Evolutionary conservation across 2,797 vertebrate genomes (phyloP).

Genomic region (Gallinago stenura): DNA sequence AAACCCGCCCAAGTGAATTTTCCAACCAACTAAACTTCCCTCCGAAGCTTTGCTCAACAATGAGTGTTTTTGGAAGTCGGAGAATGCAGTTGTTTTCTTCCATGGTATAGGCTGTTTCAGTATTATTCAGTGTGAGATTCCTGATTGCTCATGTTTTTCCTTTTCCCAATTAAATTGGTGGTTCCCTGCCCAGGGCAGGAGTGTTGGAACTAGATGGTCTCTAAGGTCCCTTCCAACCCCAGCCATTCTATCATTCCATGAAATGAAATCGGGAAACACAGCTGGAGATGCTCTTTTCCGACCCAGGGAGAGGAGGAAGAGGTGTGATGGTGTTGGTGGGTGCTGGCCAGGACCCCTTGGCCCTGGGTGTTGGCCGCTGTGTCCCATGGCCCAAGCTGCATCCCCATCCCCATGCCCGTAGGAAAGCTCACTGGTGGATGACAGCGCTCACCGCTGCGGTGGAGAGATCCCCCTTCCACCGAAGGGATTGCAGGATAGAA

Average conservation of each 20-base stretch:
- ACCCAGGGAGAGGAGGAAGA: neutral
- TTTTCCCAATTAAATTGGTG: too few relatives aligned
- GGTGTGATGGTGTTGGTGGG: rapidly evolving
- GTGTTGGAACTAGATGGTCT: neutral
- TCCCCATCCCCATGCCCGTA: neutral
- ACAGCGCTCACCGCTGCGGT: rapidly evolving
- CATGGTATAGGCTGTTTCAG: rapidly evolving
- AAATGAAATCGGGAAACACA: neutral
- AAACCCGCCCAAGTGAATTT: neutral
- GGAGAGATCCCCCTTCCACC: slow-evolving; percentile 30
- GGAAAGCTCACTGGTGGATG: neutral
- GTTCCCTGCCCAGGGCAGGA: neutral
- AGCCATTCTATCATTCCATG: neutral
- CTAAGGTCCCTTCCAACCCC: neutral
- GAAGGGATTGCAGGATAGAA: slow-evolving; percentile 53
- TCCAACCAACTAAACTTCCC: neutral
- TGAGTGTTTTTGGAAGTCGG: too few relatives aligned
- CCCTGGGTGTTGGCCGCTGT: too few relatives aligned
- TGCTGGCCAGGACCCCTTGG: too few relatives aligned
- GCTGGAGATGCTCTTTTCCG: rapidly evolving
- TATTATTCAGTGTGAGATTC: rapidly evolving
- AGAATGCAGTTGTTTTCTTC: rapidly evolving
- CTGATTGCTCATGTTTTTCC: rapidly evolving
- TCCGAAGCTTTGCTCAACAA: neutral
- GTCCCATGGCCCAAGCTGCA: neutral